Conservation (phyloP, 2,797 vertebrate genomes). For the Peromyscus nudipes region DNA sequence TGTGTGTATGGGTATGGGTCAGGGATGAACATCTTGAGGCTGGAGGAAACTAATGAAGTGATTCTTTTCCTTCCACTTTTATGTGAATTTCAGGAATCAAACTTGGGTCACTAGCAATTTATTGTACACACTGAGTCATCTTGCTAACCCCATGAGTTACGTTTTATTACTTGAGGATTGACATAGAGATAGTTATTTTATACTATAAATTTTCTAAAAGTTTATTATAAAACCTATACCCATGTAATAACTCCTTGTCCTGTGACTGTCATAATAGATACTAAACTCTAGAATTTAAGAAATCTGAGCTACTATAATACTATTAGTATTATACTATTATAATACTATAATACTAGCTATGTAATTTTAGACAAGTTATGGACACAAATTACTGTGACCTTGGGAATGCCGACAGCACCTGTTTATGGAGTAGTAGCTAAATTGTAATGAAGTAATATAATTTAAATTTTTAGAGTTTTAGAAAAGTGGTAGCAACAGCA, state of each 20-base stretch:
- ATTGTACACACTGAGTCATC: background rate
- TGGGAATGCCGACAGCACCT: background rate
- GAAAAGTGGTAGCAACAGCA: background rate
- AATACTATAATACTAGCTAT: background rate
- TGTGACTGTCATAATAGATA: constrained; percentile 11
- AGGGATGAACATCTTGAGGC: background rate
- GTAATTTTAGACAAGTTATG: constrained; percentile 47
- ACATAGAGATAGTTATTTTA: background rate
- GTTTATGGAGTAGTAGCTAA: constrained; percentile 45
- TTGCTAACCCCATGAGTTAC: background rate
- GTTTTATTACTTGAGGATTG: constrained; percentile 30
- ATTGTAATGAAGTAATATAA: constrained; percentile 56
- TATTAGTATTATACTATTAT: background rate
- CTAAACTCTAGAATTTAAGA: constrained; percentile 41
- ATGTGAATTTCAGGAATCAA: background rate
- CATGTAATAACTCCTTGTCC: constrained; percentile 7
- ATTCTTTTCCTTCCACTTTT: background rate
- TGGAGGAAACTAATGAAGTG: background rate
- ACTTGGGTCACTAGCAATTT: background rate
- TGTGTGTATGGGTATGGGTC: too few relatives aligned
- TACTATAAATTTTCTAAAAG: constrained; percentile 36
- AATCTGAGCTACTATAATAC: background rate
- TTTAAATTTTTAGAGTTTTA: constrained; percentile 47
- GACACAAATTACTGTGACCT: constrained; percentile 43
- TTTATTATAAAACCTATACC: constrained; percentile 26